A percentile compares a stretch with the other conserved stretches of the same genome.
These are phyloP conservation scores for Tetramorium alpestre DNA, from an alignment of 1,140 invertebrate species.

Conservation along the genomic window DNA sequence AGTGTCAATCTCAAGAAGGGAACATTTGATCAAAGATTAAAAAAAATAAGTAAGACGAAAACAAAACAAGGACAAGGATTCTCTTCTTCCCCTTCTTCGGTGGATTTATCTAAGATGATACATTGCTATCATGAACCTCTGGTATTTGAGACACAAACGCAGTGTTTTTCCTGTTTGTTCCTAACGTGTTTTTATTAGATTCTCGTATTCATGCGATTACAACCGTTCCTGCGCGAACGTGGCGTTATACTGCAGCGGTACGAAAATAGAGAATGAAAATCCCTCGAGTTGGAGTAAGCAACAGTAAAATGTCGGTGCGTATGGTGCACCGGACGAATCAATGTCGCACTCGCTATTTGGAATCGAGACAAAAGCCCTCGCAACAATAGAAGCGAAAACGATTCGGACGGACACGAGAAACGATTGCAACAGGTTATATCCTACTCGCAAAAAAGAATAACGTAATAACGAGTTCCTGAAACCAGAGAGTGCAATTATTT, in stretches of 20 bases:
- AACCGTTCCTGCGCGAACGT: conserved; percentile 41
- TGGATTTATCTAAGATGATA: not conserved
- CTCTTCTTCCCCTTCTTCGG: no score
- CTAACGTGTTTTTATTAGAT: conserved; percentile 38
- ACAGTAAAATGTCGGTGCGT: conserved; percentile 70
- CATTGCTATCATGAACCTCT: not conserved
- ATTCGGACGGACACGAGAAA: not conserved
- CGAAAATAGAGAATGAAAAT: conserved; percentile 78
- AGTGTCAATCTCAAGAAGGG: not conserved
- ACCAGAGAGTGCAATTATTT: not conserved
- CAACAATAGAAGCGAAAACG: conserved; percentile 23
- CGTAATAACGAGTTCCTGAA: not conserved
- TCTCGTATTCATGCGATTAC: conserved; percentile 34
- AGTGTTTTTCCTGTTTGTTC: no score
- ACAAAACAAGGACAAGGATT: not conserved
- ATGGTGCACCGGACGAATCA: conserved; percentile 51
- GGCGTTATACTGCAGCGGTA: conserved; percentile 61
- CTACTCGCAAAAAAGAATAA: not conserved
- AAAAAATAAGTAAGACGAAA: not conserved
- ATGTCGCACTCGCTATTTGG: conserved; percentile 52
- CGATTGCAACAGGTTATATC: not conserved
- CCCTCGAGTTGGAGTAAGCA: conserved; percentile 68
- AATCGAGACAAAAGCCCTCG: conserved; percentile 47
- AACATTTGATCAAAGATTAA: not conserved
- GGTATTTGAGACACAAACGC: not conserved